Conservation (phyloP, 2,797 vertebrate species). For the Triplophysa yarkandensis region DNA sequence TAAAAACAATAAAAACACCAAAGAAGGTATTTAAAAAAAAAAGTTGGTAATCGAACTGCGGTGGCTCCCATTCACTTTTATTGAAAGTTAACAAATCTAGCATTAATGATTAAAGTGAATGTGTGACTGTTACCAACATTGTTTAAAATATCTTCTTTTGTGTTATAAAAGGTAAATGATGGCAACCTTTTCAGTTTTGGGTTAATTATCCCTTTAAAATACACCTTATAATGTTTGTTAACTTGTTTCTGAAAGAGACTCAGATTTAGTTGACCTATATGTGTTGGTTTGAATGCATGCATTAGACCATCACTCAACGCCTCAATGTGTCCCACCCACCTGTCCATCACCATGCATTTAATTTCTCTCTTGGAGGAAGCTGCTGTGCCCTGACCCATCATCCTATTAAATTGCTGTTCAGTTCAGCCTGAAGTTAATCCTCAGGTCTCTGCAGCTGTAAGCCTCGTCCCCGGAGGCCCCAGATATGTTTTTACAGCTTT, state of each 20-base stretch:
- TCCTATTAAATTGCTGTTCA: conserved; percentile 50
- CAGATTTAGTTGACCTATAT: conserved; percentile 12
- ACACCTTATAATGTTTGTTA: neutral
- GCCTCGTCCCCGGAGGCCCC: conserved; percentile 59
- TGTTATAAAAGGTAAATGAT: too few species aligned
- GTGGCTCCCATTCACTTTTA: too few species aligned
- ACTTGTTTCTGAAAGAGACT: neutral
- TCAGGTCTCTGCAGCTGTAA: conserved; percentile 60
- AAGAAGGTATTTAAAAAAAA: too few species aligned
- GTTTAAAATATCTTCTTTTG: too few species aligned
- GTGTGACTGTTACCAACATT: too few species aligned
- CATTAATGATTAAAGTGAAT: too few species aligned
- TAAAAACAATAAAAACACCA: too few species aligned
- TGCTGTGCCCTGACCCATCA: conserved; percentile 40
- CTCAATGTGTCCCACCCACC: conserved; percentile 55
- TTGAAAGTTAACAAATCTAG: too few species aligned
- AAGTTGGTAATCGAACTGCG: too few species aligned
- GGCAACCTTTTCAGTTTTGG: too few species aligned
- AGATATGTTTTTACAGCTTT: conserved; percentile 61
- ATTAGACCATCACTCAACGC: conserved; percentile 10
- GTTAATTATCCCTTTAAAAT: too few species aligned
- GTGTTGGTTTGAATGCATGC: conserved; percentile 5
- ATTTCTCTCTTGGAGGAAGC: conserved; percentile 47
- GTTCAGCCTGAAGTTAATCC: conserved; percentile 70
- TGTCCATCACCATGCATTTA: conserved; percentile 64